Evolutionary conservation across 2,113 vertebrate genomes (phyloP).

Genomic region (Solea senegalensis): DNA sequence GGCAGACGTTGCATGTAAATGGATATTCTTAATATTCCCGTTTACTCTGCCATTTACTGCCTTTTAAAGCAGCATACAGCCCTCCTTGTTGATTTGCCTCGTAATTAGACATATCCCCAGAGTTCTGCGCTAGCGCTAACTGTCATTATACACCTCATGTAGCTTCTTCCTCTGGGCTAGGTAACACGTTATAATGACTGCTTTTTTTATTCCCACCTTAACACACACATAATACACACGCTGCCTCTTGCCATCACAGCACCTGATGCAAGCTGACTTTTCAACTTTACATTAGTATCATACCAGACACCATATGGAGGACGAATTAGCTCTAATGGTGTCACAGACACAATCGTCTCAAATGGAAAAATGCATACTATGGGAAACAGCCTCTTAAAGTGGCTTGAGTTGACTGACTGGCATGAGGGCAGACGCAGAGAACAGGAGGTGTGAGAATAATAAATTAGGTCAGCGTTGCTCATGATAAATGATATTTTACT

Average conservation of each 20-base stretch:
- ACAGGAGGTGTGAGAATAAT: constrained; percentile 16
- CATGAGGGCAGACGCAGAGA: constrained; percentile 6
- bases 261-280: constrained; percentile 23
- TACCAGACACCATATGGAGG: not conserved
- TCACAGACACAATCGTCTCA: constrained; percentile 23
- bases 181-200: constrained; percentile 62
- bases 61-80: constrained; percentile 13
- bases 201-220: constrained; percentile 28
- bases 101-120: constrained; percentile 45
- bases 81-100: constrained; percentile 38
- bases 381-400: constrained; percentile 3
- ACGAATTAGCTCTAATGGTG: constrained; percentile 38
- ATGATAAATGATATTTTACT: constrained; percentile 36
- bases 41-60: constrained; percentile 16
- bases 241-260: not conserved
- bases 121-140: constrained; percentile 20
- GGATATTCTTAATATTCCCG: constrained; percentile 1
- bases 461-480: constrained; percentile 43
- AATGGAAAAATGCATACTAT: not conserved
- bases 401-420: constrained; percentile 17
- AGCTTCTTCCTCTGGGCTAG: constrained; percentile 40
- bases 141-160: constrained; percentile 54
- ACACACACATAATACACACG: not conserved
- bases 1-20: constrained; percentile 1
- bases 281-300: not conserved